These are phyloP conservation scores for Synodontis membranacea DNA, from an alignment of 2,113 vertebrate species.

Conservation along the genomic window DNA sequence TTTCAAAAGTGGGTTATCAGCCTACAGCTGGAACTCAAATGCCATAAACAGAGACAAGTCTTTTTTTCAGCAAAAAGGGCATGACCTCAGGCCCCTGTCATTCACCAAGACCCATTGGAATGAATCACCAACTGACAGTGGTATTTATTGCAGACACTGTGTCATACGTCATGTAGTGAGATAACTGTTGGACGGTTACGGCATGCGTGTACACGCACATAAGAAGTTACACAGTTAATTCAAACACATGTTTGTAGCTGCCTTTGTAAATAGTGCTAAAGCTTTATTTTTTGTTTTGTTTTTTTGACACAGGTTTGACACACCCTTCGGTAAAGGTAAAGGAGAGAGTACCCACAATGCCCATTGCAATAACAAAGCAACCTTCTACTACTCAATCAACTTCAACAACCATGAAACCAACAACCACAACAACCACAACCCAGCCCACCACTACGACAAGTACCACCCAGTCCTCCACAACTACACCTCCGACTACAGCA, in stretches of 20 bases:
- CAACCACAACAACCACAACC: slow-evolving; percentile 23
- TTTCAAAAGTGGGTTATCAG: not conserved
- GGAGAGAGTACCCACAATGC: slow-evolving; percentile 32
- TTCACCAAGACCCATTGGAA: not conserved
- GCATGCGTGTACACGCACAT: not conserved
- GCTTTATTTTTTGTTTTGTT: not conserved
- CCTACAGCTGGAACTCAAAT: not conserved
- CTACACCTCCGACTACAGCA: not conserved
- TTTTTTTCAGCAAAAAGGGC: not conserved
- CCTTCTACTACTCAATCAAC: slow-evolving; percentile 12
- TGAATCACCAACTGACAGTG: not conserved
- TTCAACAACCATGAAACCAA: slow-evolving; percentile 13
- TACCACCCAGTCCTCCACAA: slow-evolving; percentile 16
- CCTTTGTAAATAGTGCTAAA: not conserved
- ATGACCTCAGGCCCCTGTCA: not conserved
- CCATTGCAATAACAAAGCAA: slow-evolving; percentile 14
- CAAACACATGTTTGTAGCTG: too few species aligned
- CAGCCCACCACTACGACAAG: slow-evolving; percentile 17
- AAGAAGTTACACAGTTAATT: not conserved
- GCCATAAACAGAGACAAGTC: not conserved
- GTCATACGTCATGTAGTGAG: not conserved
- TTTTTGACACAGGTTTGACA: slow-evolving; percentile 68
- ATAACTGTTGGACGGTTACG: not conserved
- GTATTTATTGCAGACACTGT: not conserved
- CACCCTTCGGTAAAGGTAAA: slow-evolving; percentile 61